Evolutionary conservation across 2,113 vertebrate genomes (phyloP).

Genomic region (Alces alces): DNA sequence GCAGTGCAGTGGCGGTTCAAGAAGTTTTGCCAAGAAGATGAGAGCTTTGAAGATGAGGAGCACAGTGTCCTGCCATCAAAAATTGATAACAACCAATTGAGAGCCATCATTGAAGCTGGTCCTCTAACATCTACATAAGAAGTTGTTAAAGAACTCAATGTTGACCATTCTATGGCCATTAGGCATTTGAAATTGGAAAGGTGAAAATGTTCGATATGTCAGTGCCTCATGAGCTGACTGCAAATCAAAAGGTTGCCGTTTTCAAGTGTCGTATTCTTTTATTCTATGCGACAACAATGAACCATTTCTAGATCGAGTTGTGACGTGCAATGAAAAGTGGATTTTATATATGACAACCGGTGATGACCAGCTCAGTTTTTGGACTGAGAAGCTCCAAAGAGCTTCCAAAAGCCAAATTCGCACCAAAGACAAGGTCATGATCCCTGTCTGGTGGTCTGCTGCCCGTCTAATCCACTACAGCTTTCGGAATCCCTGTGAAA

Average conservation of each 20-base stretch:
- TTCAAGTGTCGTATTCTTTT: neutral
- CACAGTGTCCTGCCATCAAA: neutral
- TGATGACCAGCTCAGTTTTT: neutral
- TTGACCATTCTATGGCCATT: neutral
- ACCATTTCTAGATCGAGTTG: neutral
- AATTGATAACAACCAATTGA: neutral
- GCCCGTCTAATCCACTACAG: neutral
- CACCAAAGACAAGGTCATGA: neutral
- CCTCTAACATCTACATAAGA: neutral
- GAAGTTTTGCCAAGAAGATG: neutral
- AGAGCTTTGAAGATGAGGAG: neutral
- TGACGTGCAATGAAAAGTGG: neutral
- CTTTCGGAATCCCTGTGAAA: neutral
- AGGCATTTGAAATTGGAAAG: neutral
- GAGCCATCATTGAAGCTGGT: neutral
- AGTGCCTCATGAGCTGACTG: neutral
- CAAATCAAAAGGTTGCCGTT: neutral
- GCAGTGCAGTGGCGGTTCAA: neutral
- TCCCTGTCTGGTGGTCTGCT: neutral
- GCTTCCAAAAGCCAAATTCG: neutral
- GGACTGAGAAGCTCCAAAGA: neutral
- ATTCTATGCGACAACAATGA: neutral
- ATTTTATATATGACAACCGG: neutral
- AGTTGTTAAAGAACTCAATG: neutral
- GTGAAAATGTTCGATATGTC: neutral